These are phyloP conservation scores for Todiramphus saurophagus DNA, from an alignment of 2,113 vertebrate species.

Conservation along the genomic window DNA sequence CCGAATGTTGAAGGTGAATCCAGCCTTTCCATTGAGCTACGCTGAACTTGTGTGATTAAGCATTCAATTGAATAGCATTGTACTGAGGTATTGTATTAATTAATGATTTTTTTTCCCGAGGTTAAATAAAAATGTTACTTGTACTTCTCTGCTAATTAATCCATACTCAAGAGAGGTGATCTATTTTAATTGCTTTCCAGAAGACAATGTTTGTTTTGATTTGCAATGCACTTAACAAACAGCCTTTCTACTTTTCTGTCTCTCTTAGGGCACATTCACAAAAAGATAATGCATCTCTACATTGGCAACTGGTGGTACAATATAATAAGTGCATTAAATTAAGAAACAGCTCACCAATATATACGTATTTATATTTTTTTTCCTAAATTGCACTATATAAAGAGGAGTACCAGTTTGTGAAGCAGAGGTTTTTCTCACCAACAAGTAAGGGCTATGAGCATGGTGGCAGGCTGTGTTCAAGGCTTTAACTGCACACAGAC, in stretches of 20 bases:
- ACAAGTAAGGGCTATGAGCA: background rate
- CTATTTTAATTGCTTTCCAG: slow-evolving; percentile 2
- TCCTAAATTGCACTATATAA: slow-evolving; percentile 25
- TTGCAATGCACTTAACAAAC: background rate
- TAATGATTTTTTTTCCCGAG: background rate
- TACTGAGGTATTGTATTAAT: background rate
- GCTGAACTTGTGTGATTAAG: background rate
- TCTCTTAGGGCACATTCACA: slow-evolving; percentile 9
- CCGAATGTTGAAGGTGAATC: background rate
- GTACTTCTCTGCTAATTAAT: slow-evolving; percentile 33
- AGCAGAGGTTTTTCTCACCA: background rate
- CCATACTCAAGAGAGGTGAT: background rate
- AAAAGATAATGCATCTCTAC: slow-evolving; percentile 22
- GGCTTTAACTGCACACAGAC: slow-evolving; percentile 14
- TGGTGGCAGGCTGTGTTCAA: background rate
- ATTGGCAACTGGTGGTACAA: slow-evolving; percentile 46
- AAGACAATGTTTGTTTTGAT: slow-evolving; percentile 25
- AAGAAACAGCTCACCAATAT: background rate
- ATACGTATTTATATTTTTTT: background rate
- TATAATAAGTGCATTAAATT: slow-evolving; percentile 49
- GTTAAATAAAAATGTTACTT: slow-evolving; percentile 34
- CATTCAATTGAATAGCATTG: background rate
- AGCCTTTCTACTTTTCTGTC: slow-evolving; percentile 12
- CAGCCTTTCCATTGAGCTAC: background rate
- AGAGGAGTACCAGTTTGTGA: background rate